Percentiles rank a stretch among this genome's conserved stretches.
phyloP scores from a whole-genome alignment of 2,113 vertebrate genomes.

The human region DNA sequence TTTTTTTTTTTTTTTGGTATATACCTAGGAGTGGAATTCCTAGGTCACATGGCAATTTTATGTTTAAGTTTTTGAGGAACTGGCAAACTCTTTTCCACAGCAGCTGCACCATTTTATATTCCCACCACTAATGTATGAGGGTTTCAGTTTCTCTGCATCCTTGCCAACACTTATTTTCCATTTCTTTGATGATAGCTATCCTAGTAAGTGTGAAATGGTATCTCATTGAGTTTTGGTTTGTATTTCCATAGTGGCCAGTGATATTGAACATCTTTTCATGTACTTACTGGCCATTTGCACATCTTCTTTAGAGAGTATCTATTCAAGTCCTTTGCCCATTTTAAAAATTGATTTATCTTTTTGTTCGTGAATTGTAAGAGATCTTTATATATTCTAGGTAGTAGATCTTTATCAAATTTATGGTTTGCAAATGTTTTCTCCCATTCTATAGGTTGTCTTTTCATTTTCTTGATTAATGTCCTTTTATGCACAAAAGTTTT shows the following conservation, averaged over 20 bases:
- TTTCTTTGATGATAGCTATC: not conserved
- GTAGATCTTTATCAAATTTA: not conserved
- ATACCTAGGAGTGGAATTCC: not conserved
- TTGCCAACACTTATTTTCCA: not conserved
- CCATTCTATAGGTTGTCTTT: not conserved
- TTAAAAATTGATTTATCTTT: not conserved
- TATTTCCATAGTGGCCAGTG: not conserved
- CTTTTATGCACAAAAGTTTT: not conserved
- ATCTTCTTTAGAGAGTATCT: not conserved
- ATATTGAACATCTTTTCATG: not conserved
- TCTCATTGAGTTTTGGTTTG: not conserved
- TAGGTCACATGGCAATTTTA: not conserved
- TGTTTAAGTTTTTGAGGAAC: not conserved
- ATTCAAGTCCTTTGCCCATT: not conserved
- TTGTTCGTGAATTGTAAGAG: not conserved
- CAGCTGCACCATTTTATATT: not conserved
- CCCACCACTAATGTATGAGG: not conserved
- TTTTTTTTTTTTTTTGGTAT: not conserved
- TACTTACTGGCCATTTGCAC: not conserved
- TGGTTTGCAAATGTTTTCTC: conserved; percentile 5
- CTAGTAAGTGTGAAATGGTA: not conserved
- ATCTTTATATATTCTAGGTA: not conserved
- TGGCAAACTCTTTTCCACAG: not conserved
- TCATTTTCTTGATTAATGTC: not conserved
- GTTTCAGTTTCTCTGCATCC: not conserved